A percentile compares a stretch with the other conserved stretches of the same genome.
phyloP scores from a whole-genome alignment of 2,888 invertebrate genomes.

The Epinotia brunnichana region DNA sequence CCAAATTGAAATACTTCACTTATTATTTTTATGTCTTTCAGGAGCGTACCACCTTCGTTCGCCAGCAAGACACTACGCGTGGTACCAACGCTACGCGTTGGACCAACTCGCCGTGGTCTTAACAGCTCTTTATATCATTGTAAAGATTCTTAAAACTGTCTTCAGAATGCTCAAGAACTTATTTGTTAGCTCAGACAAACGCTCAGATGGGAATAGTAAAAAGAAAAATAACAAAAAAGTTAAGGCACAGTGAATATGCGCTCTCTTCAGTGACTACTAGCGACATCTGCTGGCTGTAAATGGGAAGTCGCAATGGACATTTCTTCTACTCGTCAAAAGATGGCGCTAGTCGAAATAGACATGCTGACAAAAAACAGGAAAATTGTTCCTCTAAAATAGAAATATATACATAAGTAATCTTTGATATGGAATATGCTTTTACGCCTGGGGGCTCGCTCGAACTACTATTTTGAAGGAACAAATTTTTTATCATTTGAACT shows the following conservation, averaged over 20 bases:
- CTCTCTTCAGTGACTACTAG: not conserved
- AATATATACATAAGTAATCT: too few relatives aligned
- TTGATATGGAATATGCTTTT: too few relatives aligned
- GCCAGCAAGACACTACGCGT: conserved; percentile 41
- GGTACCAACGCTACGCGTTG: conserved; percentile 44
- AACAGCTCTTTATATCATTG: conserved; percentile 15
- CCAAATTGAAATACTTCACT: too few relatives aligned
- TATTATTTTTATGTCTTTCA: not conserved
- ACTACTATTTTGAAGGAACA: too few relatives aligned
- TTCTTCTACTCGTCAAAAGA: not conserved
- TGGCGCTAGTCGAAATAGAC: not conserved
- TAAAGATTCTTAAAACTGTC: not conserved
- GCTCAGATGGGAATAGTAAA: not conserved
- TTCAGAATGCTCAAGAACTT: conserved; percentile 16
- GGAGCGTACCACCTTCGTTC: conserved; percentile 45
- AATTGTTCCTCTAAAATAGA: too few relatives aligned
- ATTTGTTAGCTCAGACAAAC: not conserved
- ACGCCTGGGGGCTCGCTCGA: too few relatives aligned
- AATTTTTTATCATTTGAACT: too few relatives aligned
- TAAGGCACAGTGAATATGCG: not conserved
- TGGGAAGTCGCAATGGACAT: not conserved
- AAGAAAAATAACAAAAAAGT: conserved; percentile 5
- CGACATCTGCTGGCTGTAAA: not conserved
- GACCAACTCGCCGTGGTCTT: conserved; percentile 40
- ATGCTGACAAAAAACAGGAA: too few relatives aligned